A percentile compares a stretch with the other conserved stretches of the same genome.
Conservation (phyloP, 2,888 invertebrate genomes). For the Leptinotarsa juncta region DNA sequence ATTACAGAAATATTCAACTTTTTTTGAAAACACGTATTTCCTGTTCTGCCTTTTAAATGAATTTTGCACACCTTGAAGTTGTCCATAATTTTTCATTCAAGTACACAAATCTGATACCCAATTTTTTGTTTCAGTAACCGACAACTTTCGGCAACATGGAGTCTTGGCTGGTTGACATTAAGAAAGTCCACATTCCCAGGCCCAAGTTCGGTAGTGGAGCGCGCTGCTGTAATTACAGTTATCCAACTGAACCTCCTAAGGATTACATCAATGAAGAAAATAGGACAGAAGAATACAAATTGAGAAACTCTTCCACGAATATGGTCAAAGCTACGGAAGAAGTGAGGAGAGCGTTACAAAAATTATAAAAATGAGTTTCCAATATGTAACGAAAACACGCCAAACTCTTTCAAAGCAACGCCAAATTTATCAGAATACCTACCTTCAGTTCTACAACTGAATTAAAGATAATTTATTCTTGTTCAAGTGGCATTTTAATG, state of each 20-base stretch:
- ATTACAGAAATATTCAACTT: too few species aligned
- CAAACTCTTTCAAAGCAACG: too few species aligned
- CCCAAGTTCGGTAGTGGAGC: constrained; percentile 80
- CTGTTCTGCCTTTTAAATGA: too few species aligned
- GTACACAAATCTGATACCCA: not conserved
- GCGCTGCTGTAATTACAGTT: constrained; percentile 67
- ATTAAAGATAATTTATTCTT: too few species aligned
- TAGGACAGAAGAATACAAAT: constrained; percentile 68
- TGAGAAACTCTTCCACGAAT: constrained; percentile 65
- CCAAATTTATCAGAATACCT: too few species aligned
- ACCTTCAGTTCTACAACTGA: too few species aligned
- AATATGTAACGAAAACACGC: not conserved
- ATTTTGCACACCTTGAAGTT: too few species aligned
- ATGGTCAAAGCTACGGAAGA: constrained; percentile 81
- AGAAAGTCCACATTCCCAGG: constrained; percentile 84
- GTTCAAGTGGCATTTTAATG: too few species aligned
- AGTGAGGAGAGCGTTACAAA: constrained; percentile 79
- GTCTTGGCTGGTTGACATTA: constrained; percentile 86
- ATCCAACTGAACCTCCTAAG: constrained; percentile 80
- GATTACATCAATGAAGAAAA: constrained; percentile 77
- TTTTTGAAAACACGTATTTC: too few species aligned
- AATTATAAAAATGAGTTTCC: constrained; percentile 70
- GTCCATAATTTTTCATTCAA: too few species aligned
- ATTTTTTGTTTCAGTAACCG: not conserved
- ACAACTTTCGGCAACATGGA: constrained; percentile 71